Evolutionary conservation across 1,140 invertebrate species (phyloP), one percentile per base, ranked within the genome.

Genomic region (Lithobius niger): DNA sequence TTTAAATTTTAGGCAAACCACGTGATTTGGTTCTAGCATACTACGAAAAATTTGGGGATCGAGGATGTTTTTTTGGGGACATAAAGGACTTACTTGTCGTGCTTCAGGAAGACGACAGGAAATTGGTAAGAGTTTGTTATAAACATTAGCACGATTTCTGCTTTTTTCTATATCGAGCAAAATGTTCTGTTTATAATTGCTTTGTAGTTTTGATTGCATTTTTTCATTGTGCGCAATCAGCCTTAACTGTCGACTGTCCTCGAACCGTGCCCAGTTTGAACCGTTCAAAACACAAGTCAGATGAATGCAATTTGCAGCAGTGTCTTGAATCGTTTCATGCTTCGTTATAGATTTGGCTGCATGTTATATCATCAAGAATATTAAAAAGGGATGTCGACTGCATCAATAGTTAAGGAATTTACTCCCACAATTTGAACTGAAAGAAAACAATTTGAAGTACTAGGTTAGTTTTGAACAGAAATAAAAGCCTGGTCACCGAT

Each of bases 11-110:
- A 3, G 52, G 21, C 13, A 15, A 3, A 13, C 3, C 21, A 28
- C 2, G n/a, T 40, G 27, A 48, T 52, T 27, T 55, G 24, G 26
- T 61, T 55, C 36, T 40, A 45, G 48, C 15, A 10, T 47, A 47
- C 44, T 47, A 10, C 19, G 22, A 47, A 22, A 47, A 47, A 59
- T 94, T 93, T 73, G 88, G 88, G 15, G 78, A 83, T 59, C 90
- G 90, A 68, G 74, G 82, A 26, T 83, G 84, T 73, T 82, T 83
- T 63, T 83, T 88, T 55, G 77, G 77, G 36, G 90, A 95, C 67
- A 72, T 95, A 25, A 80, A 77, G 57, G 69, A 80, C 1, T 94
- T 88, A 67, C 66, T 88, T 25, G 66, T 60, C 51, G 51, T 70
- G 10, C 54, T 76, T 18, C 25, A 57, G 27, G 27, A 51, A 6